Evolutionary conservation across 2,797 vertebrate species (phyloP).

Genomic region (Lateolabrax maculatus): DNA sequence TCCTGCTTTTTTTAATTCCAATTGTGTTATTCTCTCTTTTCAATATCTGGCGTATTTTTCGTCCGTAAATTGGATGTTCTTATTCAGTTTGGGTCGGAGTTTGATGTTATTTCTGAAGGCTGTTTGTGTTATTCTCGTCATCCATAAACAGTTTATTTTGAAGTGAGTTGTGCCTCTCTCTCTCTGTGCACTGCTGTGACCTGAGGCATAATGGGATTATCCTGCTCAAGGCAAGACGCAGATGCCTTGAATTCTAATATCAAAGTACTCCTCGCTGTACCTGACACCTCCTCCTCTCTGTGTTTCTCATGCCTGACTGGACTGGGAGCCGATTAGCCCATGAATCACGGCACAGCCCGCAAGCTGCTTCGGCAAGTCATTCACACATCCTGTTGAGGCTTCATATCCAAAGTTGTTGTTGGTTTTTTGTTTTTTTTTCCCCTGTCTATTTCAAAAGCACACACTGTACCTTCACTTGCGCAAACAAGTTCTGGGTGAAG

Average conservation of each 20-base stretch:
- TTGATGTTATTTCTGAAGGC: slow-evolving; percentile 76
- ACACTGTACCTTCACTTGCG: slow-evolving; percentile 49
- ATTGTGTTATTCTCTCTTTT: slow-evolving; percentile 68
- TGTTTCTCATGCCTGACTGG: slow-evolving; percentile 76
- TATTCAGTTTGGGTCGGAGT: slow-evolving; percentile 75
- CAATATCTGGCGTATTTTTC: slow-evolving; percentile 70
- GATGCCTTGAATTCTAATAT: slow-evolving; percentile 80
- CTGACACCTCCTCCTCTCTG: slow-evolving; percentile 70
- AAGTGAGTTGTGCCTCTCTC: slow-evolving; percentile 69
- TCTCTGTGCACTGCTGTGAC: slow-evolving; percentile 69
- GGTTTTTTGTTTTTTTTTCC: not conserved
- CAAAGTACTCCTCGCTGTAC: slow-evolving; percentile 75
- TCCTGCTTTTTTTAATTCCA: slow-evolving; percentile 59
- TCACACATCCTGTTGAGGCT: slow-evolving; percentile 58
- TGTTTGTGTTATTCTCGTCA: slow-evolving; percentile 74
- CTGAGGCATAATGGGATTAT: slow-evolving; percentile 81
- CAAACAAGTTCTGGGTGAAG: slow-evolving; percentile 23
- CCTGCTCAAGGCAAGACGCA: slow-evolving; percentile 74
- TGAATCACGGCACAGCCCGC: slow-evolving; percentile 64
- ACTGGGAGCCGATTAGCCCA: slow-evolving; percentile 66
- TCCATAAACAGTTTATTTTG: slow-evolving; percentile 80
- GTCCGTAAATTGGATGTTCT: slow-evolving; percentile 73
- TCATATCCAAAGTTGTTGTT: slow-evolving; percentile 24
- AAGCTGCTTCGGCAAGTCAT: slow-evolving; percentile 63
- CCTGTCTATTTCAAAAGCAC: slow-evolving; percentile 32